Percentiles rank a stretch among this genome's conserved stretches.
Evolutionary conservation across 1,140 invertebrate species (phyloP).

Genomic region (Heliconius himera): DNA sequence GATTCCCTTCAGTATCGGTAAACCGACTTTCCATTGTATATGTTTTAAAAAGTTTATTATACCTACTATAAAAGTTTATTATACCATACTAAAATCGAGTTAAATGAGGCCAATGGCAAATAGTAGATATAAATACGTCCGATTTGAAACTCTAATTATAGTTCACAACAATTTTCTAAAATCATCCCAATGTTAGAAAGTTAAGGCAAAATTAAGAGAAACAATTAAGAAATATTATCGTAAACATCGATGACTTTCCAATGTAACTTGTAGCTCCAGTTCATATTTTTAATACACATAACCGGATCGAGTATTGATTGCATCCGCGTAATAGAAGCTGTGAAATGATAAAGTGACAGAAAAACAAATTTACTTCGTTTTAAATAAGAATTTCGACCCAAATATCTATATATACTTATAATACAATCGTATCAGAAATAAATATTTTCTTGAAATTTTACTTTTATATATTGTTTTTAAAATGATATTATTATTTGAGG

Average conservation of each 20-base stretch:
- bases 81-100: no score
- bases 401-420: not conserved
- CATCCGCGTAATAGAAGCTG: slow-evolving; percentile 1
- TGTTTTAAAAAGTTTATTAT: no score
- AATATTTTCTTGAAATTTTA: no score
- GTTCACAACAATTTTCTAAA: not conserved
- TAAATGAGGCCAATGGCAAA: no score
- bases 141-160: not conserved
- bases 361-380: not conserved
- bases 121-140: no score
- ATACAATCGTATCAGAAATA: not conserved
- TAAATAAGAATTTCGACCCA: not conserved
- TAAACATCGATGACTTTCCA: slow-evolving; percentile 15
- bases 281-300: not conserved
- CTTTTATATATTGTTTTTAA: no score
- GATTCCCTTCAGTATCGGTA: no score
- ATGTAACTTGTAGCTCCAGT: slow-evolving; percentile 17
- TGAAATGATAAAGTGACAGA: not conserved
- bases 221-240: slow-evolving; percentile 4
- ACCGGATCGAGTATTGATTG: not conserved
- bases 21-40: no score
- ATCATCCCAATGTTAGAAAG: not conserved
- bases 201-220: not conserved
- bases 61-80: no score
- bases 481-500: no score